phyloP scores from a whole-genome alignment of 2,113 vertebrate genomes.

The Periophthalmodon schlosseri region DNA sequence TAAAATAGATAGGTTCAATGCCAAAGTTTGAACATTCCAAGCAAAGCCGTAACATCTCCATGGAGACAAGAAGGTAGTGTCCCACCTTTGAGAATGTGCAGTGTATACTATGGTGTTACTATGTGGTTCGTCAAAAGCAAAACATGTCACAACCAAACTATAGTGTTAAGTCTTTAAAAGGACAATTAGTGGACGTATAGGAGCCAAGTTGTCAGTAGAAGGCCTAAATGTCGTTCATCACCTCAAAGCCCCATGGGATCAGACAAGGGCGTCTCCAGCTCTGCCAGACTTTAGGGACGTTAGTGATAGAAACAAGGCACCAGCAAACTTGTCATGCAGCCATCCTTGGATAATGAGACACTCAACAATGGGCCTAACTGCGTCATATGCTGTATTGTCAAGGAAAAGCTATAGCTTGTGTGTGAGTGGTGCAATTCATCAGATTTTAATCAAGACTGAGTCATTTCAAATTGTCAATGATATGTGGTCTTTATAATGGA shows the following conservation, averaged over 20 bases:
- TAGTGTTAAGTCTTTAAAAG: slow-evolving; percentile 12
- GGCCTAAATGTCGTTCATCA: slow-evolving; percentile 54
- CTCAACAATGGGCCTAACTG: neutral
- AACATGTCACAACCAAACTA: slow-evolving; percentile 33
- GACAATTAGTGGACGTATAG: slow-evolving; percentile 54
- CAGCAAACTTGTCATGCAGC: slow-evolving; percentile 25
- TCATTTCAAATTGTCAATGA: too few relatives aligned
- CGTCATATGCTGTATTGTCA: neutral
- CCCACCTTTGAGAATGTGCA: slow-evolving; percentile 9
- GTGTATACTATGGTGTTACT: slow-evolving; percentile 19
- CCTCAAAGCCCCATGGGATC: slow-evolving; percentile 33
- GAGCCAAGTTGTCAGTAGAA: slow-evolving; percentile 48
- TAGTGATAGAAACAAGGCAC: slow-evolving; percentile 4
- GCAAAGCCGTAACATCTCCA: too few relatives aligned
- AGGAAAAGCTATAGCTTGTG: neutral
- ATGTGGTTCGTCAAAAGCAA: slow-evolving; percentile 33
- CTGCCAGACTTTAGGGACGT: slow-evolving; percentile 20
- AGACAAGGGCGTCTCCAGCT: slow-evolving; percentile 36
- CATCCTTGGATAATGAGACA: neutral
- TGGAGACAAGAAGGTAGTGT: too few relatives aligned
- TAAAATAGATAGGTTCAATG: too few relatives aligned
- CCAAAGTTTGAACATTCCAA: too few relatives aligned
- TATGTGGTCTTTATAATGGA: too few relatives aligned
- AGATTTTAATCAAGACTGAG: too few relatives aligned
- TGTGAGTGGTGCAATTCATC: too few relatives aligned